Evolutionary conservation across 1,140 invertebrate genomes (phyloP), one percentile per base, ranked within the genome.

Genomic region (Camponotus pennsylvanicus): DNA sequence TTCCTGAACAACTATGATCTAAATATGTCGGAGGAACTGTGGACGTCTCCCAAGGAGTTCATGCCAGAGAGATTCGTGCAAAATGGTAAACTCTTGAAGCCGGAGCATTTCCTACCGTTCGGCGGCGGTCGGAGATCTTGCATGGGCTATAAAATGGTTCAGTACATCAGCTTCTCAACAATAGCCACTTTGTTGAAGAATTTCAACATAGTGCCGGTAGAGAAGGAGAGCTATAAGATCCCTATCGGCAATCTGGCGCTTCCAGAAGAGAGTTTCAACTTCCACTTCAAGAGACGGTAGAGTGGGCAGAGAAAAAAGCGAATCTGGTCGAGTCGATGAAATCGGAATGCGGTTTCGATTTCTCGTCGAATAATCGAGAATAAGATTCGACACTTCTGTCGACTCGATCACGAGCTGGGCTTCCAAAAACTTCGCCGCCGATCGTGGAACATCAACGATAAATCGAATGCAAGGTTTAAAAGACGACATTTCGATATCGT

Each of bases 1-100:
- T 98, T 99, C 91, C 96, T 99, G 42, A 99, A 99, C 92, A 98
- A 98, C 86, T 98, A 98, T 93, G 97, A 98, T 63, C 92, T 99
- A 27, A 98, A 98, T 92, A 97, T 96, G 92, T 97, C 97, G 15
- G 94, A 96, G 0, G 95, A 97, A 45, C 96, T 97, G 59, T 99
- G 98, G 98, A 95, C 57, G 0, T 87, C 91, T 3, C 94, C 94
- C 0, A 83, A 92, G 1, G 96, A 34, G 59, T 95, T 95, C 94
- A 97, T 82, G 97, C 98, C 9, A 90, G 96, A 86, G 94, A 96
- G 92, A 98, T 98, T 95, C 94, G 96, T 91, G 97, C 98, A 15
- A 95, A 97, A 92, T 93, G 98, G 91, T 82, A 86, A 89, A 82
- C 87, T 96, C 0, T 42, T 93, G 0, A 96, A 95, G 59, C 95